phyloP scores from a whole-genome alignment of 1,140 invertebrate genomes.

The honey bee (Apis mellifera) region Amel_HAv3.1 CM009934.2:11416501-11417000 shows the following conservation, averaged over 20 bases:
- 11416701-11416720: conserved; percentile 15
- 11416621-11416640: conserved; percentile 3
- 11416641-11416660: too few relatives aligned
- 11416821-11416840: not conserved
- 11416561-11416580: conserved; percentile 67
- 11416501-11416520: not conserved
- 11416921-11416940: conserved; percentile 72
- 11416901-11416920: conserved; percentile 30
- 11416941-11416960: conserved; percentile 79
- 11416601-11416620: conserved; percentile 55
- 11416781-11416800: conserved; percentile 76
- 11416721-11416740: conserved; percentile 30
- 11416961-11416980: conserved; percentile 78
- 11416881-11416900: too few relatives aligned
- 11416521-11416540: too few relatives aligned
- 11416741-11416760: conserved; percentile 41
- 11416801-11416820: conserved; percentile 75
- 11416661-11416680: not conserved
- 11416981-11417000: conserved; percentile 48
- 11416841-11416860: conserved; percentile 21
- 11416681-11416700: not conserved
- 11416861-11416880: conserved; percentile 53
- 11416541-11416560: conserved; percentile 48
- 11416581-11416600: conserved; percentile 54
- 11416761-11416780: conserved; percentile 70